Evolutionary conservation across 2,797 vertebrate species (phyloP).

Genomic region (Muscicapa striata): DNA sequence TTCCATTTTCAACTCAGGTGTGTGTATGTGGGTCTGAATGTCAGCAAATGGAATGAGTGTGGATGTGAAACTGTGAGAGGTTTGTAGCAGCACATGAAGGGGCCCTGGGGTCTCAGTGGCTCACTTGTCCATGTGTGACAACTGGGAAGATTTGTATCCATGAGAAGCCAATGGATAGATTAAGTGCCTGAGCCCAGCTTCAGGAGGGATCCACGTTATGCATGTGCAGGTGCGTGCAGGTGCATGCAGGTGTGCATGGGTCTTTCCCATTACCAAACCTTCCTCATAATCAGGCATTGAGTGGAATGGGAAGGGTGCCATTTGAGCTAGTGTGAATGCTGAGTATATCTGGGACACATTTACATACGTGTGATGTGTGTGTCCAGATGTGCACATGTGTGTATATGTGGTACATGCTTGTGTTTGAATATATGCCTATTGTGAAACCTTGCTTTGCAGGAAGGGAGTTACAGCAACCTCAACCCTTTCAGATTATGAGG

Average conservation of each 20-base stretch:
- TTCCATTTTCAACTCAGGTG: not conserved
- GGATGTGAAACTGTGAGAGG: not conserved
- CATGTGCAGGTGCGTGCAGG: not conserved
- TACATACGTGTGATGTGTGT: not conserved
- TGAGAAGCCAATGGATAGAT: not conserved
- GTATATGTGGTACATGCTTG: too few relatives aligned
- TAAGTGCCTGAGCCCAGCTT: not conserved
- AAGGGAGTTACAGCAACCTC: not conserved
- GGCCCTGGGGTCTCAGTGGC: not conserved
- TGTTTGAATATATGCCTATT: not conserved
- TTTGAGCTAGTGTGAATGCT: too few relatives aligned
- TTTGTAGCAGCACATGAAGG: not conserved
- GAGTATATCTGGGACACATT: not conserved
- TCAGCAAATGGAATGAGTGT: not conserved
- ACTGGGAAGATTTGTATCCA: not conserved
- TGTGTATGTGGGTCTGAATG: not conserved
- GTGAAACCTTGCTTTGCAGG: not conserved
- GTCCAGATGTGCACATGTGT: not conserved
- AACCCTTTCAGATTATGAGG: not conserved
- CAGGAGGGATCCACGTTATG: rapidly evolving
- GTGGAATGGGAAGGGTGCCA: not conserved
- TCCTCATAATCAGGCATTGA: not conserved
- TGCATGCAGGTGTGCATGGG: not conserved
- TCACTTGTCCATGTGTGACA: not conserved
- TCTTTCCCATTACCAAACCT: not conserved